Conservation (phyloP, 2,797 vertebrate species). For the Chaetodon trifasciatus region DNA sequence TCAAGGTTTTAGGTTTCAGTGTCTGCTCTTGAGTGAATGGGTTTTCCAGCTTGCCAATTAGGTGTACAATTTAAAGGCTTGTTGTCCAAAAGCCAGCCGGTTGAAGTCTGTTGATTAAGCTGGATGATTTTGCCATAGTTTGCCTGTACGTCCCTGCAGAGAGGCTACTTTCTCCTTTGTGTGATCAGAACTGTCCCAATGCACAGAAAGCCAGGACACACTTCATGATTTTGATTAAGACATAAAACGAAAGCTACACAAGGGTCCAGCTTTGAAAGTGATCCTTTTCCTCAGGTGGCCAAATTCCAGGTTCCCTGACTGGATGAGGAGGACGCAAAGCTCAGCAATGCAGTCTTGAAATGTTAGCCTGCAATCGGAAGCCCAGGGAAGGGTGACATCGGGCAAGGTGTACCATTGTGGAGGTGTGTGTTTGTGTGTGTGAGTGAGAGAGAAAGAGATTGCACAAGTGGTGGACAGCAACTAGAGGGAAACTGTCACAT, state of each 20-base stretch:
- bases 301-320: constrained; percentile 52
- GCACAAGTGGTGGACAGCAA: constrained; percentile 29
- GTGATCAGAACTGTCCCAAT: neutral
- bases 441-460: neutral
- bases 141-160: neutral
- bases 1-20: constrained; percentile 86
- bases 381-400: constrained; percentile 59
- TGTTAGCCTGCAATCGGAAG: constrained; percentile 70
- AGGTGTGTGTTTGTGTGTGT: constrained; percentile 33
- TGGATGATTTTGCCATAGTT: constrained; percentile 32
- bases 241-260: constrained; percentile 4
- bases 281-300: constrained; percentile 27
- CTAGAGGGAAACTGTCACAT: constrained; percentile 54
- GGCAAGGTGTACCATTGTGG: constrained; percentile 33
- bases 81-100: constrained; percentile 54
- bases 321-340: constrained; percentile 54
- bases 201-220: neutral
- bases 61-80: constrained; percentile 66
- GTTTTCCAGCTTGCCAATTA: constrained; percentile 84
- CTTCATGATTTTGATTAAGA: constrained; percentile 12
- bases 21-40: constrained; percentile 79
- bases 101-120: constrained; percentile 28
- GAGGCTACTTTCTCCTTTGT: neutral
- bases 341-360: constrained; percentile 76
- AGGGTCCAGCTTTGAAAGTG: constrained; percentile 14